A percentile compares a stretch with the other conserved stretches of the same genome.
phyloP scores from a whole-genome alignment of 2,888 invertebrate species.

The Xylota segnis region DNA sequence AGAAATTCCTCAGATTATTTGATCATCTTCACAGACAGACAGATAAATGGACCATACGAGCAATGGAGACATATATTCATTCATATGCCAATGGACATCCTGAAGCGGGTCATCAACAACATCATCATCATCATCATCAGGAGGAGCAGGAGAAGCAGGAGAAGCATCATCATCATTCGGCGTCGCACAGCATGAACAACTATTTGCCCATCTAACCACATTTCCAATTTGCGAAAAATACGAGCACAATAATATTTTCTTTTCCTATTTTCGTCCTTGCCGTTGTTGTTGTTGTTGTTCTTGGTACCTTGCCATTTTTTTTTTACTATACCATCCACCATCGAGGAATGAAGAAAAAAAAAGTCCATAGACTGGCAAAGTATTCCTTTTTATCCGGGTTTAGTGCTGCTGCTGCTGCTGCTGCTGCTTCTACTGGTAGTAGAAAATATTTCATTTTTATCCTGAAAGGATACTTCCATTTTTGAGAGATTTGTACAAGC shows the following conservation, averaged over 20 bases:
- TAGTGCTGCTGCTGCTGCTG: slow-evolving; percentile 58
- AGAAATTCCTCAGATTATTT: slow-evolving; percentile 55
- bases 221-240: slow-evolving; percentile 77
- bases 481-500: slow-evolving; percentile 72
- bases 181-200: slow-evolving; percentile 42
- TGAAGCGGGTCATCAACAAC: slow-evolving; percentile 55
- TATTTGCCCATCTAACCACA: slow-evolving; percentile 74
- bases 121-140: slow-evolving; percentile 17
- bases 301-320: slow-evolving; percentile 31
- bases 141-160: too few species aligned
- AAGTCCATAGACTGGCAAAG: slow-evolving; percentile 68
- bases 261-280: slow-evolving; percentile 68
- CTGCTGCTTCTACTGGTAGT: slow-evolving; percentile 51
- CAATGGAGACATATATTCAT: slow-evolving; percentile 37
- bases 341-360: slow-evolving; percentile 38
- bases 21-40: slow-evolving; percentile 67
- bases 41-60: slow-evolving; percentile 38
- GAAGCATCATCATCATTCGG: slow-evolving; percentile 16
- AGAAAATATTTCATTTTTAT: slow-evolving; percentile 76
- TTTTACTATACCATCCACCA: slow-evolving; percentile 38
- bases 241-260: slow-evolving; percentile 75
- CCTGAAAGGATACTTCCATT: slow-evolving; percentile 76
- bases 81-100: slow-evolving; percentile 65
- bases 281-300: slow-evolving; percentile 47
- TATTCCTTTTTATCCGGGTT: slow-evolving; percentile 74